Percentiles rank a stretch among this genome's conserved stretches.
phyloP scores from a whole-genome alignment of 2,113 vertebrate genomes.

The Narcine bancroftii region DNA sequence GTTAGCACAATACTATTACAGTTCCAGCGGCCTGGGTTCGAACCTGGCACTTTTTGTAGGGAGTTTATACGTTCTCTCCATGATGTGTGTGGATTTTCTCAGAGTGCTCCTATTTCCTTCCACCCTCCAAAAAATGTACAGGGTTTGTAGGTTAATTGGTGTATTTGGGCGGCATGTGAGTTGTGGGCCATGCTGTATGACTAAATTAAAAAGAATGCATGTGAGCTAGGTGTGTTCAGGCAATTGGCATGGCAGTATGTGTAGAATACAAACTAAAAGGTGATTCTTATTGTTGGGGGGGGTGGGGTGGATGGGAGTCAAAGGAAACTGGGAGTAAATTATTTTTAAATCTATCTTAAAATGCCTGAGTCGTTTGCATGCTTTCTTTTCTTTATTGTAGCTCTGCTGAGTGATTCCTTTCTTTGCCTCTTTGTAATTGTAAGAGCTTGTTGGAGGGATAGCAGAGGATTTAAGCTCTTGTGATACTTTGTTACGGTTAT shows the following conservation, averaged over 20 bases:
- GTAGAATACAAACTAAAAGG: neutral
- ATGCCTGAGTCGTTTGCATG: neutral
- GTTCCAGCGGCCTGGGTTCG: too few species aligned
- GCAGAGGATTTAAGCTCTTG: neutral
- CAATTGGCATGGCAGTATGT: neutral
- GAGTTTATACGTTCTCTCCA: too few species aligned
- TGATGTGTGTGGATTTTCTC: too few species aligned
- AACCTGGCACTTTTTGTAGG: too few species aligned
- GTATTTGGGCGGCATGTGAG: too few species aligned
- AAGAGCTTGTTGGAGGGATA: neutral
- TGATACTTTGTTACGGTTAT: neutral
- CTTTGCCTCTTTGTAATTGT: neutral
- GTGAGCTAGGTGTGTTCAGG: neutral
- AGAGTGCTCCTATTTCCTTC: too few species aligned
- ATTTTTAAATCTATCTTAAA: neutral
- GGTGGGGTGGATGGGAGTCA: too few species aligned
- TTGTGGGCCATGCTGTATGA: too few species aligned
- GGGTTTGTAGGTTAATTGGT: too few species aligned
- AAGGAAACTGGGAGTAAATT: neutral
- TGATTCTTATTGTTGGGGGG: neutral
- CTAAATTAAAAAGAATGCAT: too few species aligned
- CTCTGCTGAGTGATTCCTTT: neutral
- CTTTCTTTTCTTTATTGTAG: neutral
- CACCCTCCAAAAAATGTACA: too few species aligned
- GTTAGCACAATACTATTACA: too few species aligned